Evolutionary conservation across 2,888 invertebrate genomes (phyloP).

Genomic region (Empis livida): DNA sequence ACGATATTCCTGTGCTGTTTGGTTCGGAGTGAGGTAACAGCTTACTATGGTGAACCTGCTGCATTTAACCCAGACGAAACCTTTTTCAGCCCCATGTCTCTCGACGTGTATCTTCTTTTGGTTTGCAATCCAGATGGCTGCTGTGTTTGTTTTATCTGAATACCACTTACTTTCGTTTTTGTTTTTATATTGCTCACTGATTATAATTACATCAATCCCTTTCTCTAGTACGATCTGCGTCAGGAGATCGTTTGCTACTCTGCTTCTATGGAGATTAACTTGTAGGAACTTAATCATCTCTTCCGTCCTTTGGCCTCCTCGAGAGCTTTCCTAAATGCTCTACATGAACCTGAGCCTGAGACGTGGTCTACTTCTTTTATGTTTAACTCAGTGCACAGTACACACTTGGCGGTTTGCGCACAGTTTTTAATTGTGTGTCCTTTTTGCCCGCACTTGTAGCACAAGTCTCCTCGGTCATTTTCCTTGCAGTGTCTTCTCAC

Average conservation of each 20-base stretch:
- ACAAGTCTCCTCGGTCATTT: neutral
- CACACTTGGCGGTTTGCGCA: no score
- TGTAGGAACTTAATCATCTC: neutral
- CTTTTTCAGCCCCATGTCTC: neutral
- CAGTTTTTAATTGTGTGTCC: no score
- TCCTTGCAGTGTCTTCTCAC: neutral
- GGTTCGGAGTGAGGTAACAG: neutral
- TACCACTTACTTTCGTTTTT: neutral
- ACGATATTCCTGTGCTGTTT: neutral
- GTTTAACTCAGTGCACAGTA: no score
- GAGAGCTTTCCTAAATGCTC: no score
- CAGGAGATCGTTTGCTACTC: neutral
- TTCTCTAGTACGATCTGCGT: neutral
- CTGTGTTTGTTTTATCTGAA: no score
- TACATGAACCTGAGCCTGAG: neutral
- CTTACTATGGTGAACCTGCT: neutral
- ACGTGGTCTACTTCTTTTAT: neutral
- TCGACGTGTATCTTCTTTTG: neutral
- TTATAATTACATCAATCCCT: neutral
- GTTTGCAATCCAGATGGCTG: no score
- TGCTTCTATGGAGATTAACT: neutral
- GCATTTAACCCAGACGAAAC: neutral
- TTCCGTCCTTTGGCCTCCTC: neutral
- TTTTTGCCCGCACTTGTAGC: neutral
- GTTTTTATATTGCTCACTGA: neutral